phyloP scores from a whole-genome alignment of 1,140 invertebrate genomes.

The Camponotus vicinus region DNA sequence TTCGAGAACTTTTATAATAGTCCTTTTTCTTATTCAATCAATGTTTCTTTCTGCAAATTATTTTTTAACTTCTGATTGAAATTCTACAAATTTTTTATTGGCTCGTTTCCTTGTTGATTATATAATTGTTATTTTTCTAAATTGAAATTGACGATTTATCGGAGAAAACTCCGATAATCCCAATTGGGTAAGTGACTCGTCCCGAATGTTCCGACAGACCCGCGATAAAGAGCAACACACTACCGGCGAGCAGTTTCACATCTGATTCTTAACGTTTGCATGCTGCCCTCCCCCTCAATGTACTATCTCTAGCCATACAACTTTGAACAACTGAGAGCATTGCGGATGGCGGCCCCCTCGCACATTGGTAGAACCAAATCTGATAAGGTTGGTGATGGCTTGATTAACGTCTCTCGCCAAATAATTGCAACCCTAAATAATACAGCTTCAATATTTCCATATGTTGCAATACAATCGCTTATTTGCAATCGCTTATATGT shows the following conservation, averaged over 20 bases:
- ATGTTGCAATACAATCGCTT: neutral
- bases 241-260: conserved; percentile 59
- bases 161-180: neutral
- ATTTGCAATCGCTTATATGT: neutral
- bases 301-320: conserved; percentile 89
- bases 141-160: neutral
- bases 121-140: conserved; percentile 6
- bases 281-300: conserved; percentile 83
- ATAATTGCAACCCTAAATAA: conserved; percentile 8
- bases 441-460: conserved; percentile 10
- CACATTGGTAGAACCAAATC: conserved; percentile 94
- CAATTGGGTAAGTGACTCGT: conserved; percentile 66
- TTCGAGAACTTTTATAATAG: neutral
- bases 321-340: conserved; percentile 91
- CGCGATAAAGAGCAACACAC: conserved; percentile 3
- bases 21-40: neutral
- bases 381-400: conserved; percentile 90
- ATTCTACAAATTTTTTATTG: neutral
- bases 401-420: neutral
- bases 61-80: conserved; percentile 7
- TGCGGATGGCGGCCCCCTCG: conserved; percentile 93
- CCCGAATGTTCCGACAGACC: conserved; percentile 26
- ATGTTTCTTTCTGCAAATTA: neutral
- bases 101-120: neutral
- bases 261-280: conserved; percentile 84